Conservation (phyloP, 2,797 vertebrate species). For the Etheostoma nigrum region DNA sequence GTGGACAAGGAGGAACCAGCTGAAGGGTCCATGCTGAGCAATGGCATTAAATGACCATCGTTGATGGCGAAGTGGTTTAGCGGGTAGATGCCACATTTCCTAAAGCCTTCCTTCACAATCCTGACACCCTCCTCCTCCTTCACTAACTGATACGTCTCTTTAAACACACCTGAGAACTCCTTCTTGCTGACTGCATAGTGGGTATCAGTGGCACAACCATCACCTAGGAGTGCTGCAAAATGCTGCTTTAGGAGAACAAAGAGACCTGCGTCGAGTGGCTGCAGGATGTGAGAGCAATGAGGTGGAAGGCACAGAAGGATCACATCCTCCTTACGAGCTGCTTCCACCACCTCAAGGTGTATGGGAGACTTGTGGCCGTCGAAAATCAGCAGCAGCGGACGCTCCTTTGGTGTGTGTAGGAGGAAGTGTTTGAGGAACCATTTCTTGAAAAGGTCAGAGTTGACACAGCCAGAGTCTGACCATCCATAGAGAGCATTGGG, state of each 20-base stretch:
- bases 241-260: slow-evolving; percentile 72
- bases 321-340: slow-evolving; percentile 70
- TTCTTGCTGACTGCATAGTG: slow-evolving; percentile 77
- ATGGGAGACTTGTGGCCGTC: slow-evolving; percentile 76
- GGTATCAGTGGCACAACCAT: slow-evolving; percentile 38
- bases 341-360: slow-evolving; percentile 79
- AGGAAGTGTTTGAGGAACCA: slow-evolving; percentile 82
- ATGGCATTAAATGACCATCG: slow-evolving; percentile 54
- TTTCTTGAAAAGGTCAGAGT: slow-evolving; percentile 80
- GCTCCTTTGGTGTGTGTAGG: slow-evolving; percentile 57
- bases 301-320: slow-evolving; percentile 77
- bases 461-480: slow-evolving; percentile 73
- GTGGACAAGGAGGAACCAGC: slow-evolving; percentile 47
- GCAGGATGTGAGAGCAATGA: slow-evolving; percentile 76
- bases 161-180: slow-evolving; percentile 76
- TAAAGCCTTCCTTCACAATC: slow-evolving; percentile 74
- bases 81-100: slow-evolving; percentile 76
- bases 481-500: slow-evolving; percentile 74
- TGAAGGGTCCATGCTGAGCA: slow-evolving; percentile 28
- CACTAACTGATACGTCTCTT: slow-evolving; percentile 62
- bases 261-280: slow-evolving; percentile 70
- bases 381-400: slow-evolving; percentile 75
- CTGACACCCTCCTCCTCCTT: slow-evolving; percentile 73
- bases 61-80: slow-evolving; percentile 55
- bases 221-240: slow-evolving; percentile 55